These are phyloP conservation scores for Diacarnus erythraeanus DNA, from an alignment of 37 sponge, comb jelly and placozoan genomes.

Conservation along the genomic window DNA sequence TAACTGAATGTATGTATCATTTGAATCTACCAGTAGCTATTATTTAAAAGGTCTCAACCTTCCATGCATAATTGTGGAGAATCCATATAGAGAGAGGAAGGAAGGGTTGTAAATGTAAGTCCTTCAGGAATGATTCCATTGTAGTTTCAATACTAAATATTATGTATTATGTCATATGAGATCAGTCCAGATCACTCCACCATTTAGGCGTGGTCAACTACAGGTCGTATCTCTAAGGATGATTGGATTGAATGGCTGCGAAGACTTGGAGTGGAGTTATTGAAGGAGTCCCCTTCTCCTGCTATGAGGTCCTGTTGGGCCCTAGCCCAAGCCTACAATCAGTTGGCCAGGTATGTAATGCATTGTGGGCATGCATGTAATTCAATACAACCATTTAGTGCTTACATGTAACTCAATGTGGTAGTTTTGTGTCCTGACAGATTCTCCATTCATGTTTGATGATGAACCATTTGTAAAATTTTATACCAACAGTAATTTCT, in stretches of 20 bases:
- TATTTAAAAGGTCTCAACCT: too few species aligned
- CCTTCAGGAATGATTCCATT: too few species aligned
- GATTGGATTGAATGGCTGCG: slow-evolving; percentile 96
- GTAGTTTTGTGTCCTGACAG: too few species aligned
- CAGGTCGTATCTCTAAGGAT: slow-evolving; percentile 78
- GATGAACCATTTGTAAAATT: too few species aligned
- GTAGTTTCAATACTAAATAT: neutral
- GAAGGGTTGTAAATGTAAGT: neutral
- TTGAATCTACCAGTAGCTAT: too few species aligned
- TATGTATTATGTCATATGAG: neutral
- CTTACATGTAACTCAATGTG: too few species aligned
- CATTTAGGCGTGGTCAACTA: slow-evolving; percentile 73
- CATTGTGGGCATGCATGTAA: too few species aligned
- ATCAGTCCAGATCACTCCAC: too few species aligned
- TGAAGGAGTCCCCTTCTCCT: slow-evolving; percentile 93
- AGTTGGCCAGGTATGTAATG: slow-evolving; percentile 74
- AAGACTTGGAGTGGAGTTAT: slow-evolving; percentile 88
- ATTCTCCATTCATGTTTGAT: too few species aligned
- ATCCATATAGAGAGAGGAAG: neutral
- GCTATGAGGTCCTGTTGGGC: slow-evolving; percentile 86
- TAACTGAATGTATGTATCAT: too few species aligned
- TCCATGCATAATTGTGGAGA: neutral
- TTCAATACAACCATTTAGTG: too few species aligned
- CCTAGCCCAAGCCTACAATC: slow-evolving; percentile 83
- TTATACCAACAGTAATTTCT: too few species aligned